Evolutionary conservation across 1,140 invertebrate genomes (phyloP).

Genomic region (Acromyrmex heyeri): DNA sequence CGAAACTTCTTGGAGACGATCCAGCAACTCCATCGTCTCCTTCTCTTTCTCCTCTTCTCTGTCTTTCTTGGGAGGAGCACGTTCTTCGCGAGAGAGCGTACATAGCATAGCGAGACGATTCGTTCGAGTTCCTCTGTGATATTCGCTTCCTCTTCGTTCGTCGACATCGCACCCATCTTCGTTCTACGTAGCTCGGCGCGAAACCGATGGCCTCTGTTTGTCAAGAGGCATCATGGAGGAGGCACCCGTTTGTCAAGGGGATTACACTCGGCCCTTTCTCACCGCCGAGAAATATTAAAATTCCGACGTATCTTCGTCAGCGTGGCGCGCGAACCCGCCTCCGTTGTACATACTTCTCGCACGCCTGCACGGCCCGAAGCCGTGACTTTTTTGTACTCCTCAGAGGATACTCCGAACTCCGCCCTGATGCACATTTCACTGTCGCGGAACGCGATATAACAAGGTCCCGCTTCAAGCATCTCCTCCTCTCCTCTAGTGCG

Average conservation of each 20-base stretch:
- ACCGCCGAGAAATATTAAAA: conserved; percentile 78
- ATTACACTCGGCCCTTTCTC: conserved; percentile 70
- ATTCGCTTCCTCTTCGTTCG: conserved; percentile 19
- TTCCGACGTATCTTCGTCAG: conserved; percentile 75
- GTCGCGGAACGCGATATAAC: conserved; percentile 74
- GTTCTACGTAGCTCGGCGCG: conserved; percentile 40
- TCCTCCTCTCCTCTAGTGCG: neutral
- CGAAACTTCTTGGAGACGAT: conserved; percentile 79
- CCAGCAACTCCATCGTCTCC: conserved; percentile 69
- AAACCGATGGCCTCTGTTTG: conserved; percentile 79
- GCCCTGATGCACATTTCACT: conserved; percentile 41
- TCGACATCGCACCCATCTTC: conserved; percentile 10
- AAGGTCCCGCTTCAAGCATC: conserved; percentile 20
- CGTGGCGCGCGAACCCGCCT: conserved; percentile 38
- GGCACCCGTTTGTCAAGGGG: conserved; percentile 78
- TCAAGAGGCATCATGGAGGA: conserved; percentile 76
- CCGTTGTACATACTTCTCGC: neutral
- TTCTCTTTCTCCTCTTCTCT: conserved; percentile 4
- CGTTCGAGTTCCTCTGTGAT: conserved; percentile 28
- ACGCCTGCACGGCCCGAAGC: neutral
- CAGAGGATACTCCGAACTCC: conserved; percentile 23
- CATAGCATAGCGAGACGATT: conserved; percentile 23
- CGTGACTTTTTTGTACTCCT: conserved; percentile 30
- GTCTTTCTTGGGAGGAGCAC: neutral
- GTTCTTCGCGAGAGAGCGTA: neutral